Percentiles rank a stretch among this genome's conserved stretches.
These are phyloP conservation scores for Dinocampus coccinellae DNA, from an alignment of 2,888 invertebrate genomes.

Conservation along the genomic window DNA sequence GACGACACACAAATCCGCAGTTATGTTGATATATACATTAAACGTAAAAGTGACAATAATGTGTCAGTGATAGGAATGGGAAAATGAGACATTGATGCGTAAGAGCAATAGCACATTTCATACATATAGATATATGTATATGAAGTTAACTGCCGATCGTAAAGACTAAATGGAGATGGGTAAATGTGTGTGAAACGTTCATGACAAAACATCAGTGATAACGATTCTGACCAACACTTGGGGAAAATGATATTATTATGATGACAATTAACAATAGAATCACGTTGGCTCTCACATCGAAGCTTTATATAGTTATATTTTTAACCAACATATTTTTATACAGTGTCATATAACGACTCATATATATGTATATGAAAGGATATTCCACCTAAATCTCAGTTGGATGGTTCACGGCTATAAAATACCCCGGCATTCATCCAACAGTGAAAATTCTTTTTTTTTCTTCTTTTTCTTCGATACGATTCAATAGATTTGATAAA, in stretches of 20 bases:
- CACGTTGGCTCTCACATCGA: background rate
- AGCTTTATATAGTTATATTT: background rate
- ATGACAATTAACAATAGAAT: background rate
- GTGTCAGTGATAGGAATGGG: background rate
- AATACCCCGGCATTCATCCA: background rate
- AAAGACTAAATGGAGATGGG: background rate
- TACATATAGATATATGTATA: no score
- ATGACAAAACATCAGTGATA: background rate
- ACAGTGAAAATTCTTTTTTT: background rate
- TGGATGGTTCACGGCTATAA: background rate
- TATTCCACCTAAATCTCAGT: background rate
- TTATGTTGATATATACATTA: background rate
- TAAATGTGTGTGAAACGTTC: background rate
- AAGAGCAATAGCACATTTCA: background rate
- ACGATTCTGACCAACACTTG: background rate
- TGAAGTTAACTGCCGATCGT: slow-evolving; percentile 8
- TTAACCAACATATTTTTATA: background rate
- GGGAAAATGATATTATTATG: background rate
- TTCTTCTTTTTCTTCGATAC: no score
- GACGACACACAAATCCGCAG: slow-evolving; percentile 12
- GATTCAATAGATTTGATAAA: background rate
- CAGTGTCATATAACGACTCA: background rate
- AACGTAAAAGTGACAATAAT: background rate
- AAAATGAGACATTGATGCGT: background rate
- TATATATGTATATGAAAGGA: no score